Percentiles rank a stretch among this genome's conserved stretches.
These are phyloP conservation scores for Amblyopsis rosae DNA, from an alignment of 2,113 vertebrate species.

Conservation along the genomic window DNA sequence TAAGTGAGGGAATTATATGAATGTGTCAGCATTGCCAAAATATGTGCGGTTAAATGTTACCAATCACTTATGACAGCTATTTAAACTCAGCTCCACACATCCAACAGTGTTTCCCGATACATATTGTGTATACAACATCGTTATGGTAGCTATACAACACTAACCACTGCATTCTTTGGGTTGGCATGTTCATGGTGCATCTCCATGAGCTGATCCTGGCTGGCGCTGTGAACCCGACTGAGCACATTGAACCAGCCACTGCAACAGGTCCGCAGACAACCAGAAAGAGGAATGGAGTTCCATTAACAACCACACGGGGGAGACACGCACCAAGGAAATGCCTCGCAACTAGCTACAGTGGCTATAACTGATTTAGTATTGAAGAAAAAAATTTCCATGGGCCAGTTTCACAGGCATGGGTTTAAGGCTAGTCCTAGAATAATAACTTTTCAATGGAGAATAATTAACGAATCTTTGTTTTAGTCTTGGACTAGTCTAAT, in stretches of 20 bases:
- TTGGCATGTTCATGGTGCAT: constrained; percentile 94
- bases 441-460: too few species aligned
- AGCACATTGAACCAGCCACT: constrained; percentile 92
- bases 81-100: too few species aligned
- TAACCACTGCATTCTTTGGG: constrained; percentile 94
- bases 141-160: constrained; percentile 52
- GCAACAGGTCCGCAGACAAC: constrained; percentile 50
- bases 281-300: constrained; percentile 26
- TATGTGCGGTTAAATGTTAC: too few species aligned
- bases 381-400: background rate
- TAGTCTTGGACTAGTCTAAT: too few species aligned
- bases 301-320: constrained; percentile 54
- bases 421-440: too few species aligned
- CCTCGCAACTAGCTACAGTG: constrained; percentile 7
- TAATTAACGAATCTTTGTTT: too few species aligned
- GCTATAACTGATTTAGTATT: constrained; percentile 54
- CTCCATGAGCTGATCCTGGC: constrained; percentile 86
- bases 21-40: background rate
- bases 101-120: background rate
- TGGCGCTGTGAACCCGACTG: constrained; percentile 87
- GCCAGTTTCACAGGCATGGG: too few species aligned
- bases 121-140: constrained; percentile 7
- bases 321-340: constrained; percentile 24
- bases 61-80: too few species aligned
- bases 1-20: background rate